phyloP scores from a whole-genome alignment of 2,797 vertebrate species.

The Kryptolebias ocellatus region DNA sequence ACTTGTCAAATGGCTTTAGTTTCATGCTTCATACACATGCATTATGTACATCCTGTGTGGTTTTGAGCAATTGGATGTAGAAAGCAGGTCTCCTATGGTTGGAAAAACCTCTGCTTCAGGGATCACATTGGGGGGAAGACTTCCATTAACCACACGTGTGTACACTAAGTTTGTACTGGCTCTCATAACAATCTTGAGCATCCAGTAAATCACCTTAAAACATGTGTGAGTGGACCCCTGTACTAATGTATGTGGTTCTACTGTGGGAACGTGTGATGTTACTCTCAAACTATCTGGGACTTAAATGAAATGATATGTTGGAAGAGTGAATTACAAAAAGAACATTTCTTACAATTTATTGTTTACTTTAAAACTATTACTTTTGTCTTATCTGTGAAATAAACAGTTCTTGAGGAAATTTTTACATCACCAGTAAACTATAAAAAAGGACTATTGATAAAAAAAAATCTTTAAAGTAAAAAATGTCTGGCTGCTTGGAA shows the following conservation, averaged over 20 bases:
- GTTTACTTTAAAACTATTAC: too few relatives aligned
- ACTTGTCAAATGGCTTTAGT: conserved; percentile 16
- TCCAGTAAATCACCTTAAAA: conserved; percentile 61
- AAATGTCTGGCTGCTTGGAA: too few relatives aligned
- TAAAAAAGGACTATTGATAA: too few relatives aligned
- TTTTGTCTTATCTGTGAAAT: too few relatives aligned
- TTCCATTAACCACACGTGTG: conserved; percentile 51
- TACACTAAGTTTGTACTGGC: conserved; percentile 11
- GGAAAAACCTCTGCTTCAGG: conserved; percentile 59
- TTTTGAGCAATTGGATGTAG: conserved; percentile 68
- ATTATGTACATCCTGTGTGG: conserved; percentile 51
- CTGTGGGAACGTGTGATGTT: not conserved
- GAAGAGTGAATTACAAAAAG: too few relatives aligned
- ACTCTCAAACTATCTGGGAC: not conserved
- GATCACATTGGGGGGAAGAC: conserved; percentile 56
- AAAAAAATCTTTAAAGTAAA: too few relatives aligned
- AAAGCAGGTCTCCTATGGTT: conserved; percentile 66
- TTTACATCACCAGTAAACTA: too few relatives aligned
- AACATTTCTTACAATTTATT: too few relatives aligned
- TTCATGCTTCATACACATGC: conserved; percentile 23
- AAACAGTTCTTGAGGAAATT: too few relatives aligned
- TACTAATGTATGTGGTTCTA: conserved; percentile 15
- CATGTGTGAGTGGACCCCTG: conserved; percentile 24
- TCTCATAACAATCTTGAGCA: conserved; percentile 26
- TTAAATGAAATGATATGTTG: not conserved